Conservation (phyloP, 2,888 invertebrate genomes). For the Tromatobia lineatoria region DNA sequence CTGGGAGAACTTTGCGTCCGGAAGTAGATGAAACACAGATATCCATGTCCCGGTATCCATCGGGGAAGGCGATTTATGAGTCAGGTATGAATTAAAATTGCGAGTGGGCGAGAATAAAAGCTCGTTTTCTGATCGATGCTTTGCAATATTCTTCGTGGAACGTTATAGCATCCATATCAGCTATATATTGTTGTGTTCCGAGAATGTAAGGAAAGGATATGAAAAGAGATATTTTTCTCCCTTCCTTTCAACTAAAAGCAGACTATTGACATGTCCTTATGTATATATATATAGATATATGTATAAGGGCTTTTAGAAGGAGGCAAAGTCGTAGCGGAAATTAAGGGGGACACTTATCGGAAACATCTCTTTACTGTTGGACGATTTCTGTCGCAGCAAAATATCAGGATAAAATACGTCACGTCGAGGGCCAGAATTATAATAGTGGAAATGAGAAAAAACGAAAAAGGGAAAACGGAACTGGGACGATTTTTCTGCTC, state of each 20-base stretch:
- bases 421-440: not conserved
- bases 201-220: slow-evolving; percentile 48
- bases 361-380: slow-evolving; percentile 32
- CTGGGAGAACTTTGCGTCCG: not conserved
- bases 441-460: slow-evolving; percentile 3
- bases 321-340: slow-evolving; percentile 44
- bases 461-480: not conserved
- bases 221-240: slow-evolving; percentile 38
- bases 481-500: not conserved
- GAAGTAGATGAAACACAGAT: slow-evolving; percentile 7
- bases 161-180: slow-evolving; percentile 28
- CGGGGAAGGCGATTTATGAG: slow-evolving; percentile 58
- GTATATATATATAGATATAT: too few species aligned
- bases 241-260: not conserved
- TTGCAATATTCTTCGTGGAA: slow-evolving; percentile 58
- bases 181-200: slow-evolving; percentile 12
- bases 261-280: slow-evolving; percentile 52
- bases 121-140: slow-evolving; percentile 58
- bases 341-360: slow-evolving; percentile 50
- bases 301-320: too few species aligned
- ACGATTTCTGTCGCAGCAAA: slow-evolving; percentile 42
- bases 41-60: slow-evolving; percentile 51
- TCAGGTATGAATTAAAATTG: slow-evolving; percentile 62
- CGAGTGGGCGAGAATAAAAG: slow-evolving; percentile 42
- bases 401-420: slow-evolving; percentile 9